Evolutionary conservation across 2,888 invertebrate genomes (phyloP), one percentile per base, ranked within the genome.

Genomic region (Nycteola revayana): DNA sequence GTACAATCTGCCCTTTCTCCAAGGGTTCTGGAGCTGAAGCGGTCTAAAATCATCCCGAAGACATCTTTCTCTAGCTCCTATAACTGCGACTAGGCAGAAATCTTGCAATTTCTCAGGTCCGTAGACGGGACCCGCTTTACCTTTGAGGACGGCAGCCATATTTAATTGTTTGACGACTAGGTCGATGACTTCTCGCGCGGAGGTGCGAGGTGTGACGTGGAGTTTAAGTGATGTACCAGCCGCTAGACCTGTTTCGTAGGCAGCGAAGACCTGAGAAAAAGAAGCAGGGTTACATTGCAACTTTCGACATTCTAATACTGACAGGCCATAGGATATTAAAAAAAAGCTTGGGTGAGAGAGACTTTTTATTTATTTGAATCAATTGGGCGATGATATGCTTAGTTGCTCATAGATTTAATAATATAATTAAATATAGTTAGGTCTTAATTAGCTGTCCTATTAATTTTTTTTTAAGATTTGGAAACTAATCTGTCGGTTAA

Each of bases 121-220:
- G 67, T 96, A 96, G 24, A 96, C 94, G 0, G 97, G 97, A 0
- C 95, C 96, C 24, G 94, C 92, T 72, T 94, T 95, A 26, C 95
- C 87, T 76, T 96, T 97, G 9, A 96, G 85, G 9, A 95, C 93
- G 32, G 96, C 95, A 7, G 97, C 96, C 94, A 96, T 96, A 73
- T 98, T 98, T 25, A 99, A 90, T 77, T 99, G 98, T 72, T 97
- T 96, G 32, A 99, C 96, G 10, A 99, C 98, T 44, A 98, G 90
- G 80, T 97, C 96, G 44, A 99, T 96, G 32, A 99, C 97, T 83
- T 99, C 98, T 8, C 97, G 91, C 0, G 98, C 96, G 0, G 98
- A 96, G 0, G 99, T 99, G 55, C 95, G 92, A 0, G 95, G 94
- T 0, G 97, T 98, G 0, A 99, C 96, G 75, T 98, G 97, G 1